A percentile compares a stretch with the other conserved stretches of the same genome.
phyloP scores from a whole-genome alignment of 1,140 invertebrate genomes.

The Globodera rostochiensis region DNA sequence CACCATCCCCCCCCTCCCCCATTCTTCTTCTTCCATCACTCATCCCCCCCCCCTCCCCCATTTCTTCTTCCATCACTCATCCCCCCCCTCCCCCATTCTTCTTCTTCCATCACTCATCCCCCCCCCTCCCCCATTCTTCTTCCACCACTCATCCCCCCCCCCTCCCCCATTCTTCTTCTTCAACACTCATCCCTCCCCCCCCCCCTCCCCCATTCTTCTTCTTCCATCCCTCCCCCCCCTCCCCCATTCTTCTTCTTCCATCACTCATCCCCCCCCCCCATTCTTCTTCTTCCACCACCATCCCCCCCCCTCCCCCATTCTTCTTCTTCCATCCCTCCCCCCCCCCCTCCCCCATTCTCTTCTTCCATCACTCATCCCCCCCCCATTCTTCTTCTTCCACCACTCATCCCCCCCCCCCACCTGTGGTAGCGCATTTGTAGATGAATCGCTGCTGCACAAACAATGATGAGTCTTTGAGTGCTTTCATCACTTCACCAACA shows the following conservation, averaged over 20 bases:
- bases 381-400: background rate
- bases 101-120: background rate
- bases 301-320: background rate
- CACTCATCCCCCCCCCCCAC: background rate
- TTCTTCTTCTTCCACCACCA: background rate
- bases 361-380: background rate
- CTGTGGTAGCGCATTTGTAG: too few species aligned
- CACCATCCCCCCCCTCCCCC: too few species aligned
- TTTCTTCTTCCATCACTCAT: background rate
- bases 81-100: background rate
- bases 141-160: background rate
- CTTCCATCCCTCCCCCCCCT: background rate
- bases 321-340: background rate
- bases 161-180: background rate
- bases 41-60: too few species aligned
- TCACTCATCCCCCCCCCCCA: background rate
- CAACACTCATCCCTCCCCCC: background rate
- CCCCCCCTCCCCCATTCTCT: background rate
- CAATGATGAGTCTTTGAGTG: background rate
- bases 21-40: too few species aligned
- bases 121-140: background rate
- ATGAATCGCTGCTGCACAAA: background rate
- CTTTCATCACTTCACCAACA: background rate
- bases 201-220: background rate
- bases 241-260: background rate